Conservation (phyloP, 2,113 vertebrate genomes). For the Acanthochromis polyacanthus region DNA sequence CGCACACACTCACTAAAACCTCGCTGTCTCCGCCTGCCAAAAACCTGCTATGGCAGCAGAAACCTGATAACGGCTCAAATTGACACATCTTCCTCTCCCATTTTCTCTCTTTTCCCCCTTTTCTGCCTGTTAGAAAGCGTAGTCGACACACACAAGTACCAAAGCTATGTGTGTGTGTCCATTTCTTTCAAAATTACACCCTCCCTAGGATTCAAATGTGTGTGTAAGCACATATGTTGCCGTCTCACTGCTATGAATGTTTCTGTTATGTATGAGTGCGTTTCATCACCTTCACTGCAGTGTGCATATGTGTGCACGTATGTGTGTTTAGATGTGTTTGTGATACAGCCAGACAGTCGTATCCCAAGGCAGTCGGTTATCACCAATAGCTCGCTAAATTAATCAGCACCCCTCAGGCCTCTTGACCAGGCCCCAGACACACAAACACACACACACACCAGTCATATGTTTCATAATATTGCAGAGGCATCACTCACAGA, state of each 20-base stretch:
- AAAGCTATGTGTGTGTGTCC: not conserved
- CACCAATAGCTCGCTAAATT: conserved; percentile 75
- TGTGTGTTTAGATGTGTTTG: conserved; percentile 15
- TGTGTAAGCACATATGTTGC: not conserved
- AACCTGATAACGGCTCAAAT: conserved; percentile 56
- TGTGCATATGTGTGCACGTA: conserved; percentile 4
- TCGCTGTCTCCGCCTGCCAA: conserved; percentile 49
- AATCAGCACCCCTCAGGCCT: conserved; percentile 76
- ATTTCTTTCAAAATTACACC: not conserved
- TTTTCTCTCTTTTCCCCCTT: not conserved
- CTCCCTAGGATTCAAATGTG: no score
- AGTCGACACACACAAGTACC: conserved; percentile 9
- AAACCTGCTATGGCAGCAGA: conserved; percentile 67
- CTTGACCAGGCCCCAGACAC: conserved; percentile 58
- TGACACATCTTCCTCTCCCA: conserved; percentile 43
- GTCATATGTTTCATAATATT: conserved; percentile 66
- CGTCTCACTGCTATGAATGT: not conserved
- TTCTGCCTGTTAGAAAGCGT: conserved; percentile 10
- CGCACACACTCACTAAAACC: not conserved
- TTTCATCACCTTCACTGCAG: not conserved
- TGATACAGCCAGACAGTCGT: conserved; percentile 46
- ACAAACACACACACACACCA: conserved; percentile 29
- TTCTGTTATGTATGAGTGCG: conserved; percentile 36
- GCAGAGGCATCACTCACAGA: conserved; percentile 64
- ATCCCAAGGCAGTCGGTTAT: conserved; percentile 72